A percentile compares a stretch with the other conserved stretches of the same genome.
Conservation (phyloP, 2,797 vertebrate genomes). For the Sebastes glaucus region DNA sequence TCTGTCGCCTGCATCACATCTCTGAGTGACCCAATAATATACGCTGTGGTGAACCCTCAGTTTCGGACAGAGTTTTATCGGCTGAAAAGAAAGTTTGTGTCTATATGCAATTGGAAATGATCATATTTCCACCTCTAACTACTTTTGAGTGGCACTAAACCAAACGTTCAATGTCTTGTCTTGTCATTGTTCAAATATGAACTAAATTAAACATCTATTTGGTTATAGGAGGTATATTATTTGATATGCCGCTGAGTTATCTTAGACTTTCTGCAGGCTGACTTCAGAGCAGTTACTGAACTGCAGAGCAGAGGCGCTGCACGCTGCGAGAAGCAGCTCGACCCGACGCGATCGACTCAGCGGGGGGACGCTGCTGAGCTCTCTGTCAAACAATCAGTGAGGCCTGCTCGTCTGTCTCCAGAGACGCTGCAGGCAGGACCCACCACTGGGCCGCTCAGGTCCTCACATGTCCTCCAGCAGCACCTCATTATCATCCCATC, state of each 20-base stretch:
- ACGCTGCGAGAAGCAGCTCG: slow-evolving; percentile 56
- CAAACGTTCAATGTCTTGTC: slow-evolving; percentile 31
- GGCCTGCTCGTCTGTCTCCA: slow-evolving; percentile 47
- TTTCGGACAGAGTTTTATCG: slow-evolving; percentile 79
- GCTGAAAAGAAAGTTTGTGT: slow-evolving; percentile 67
- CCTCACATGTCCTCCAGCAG: slow-evolving; percentile 66
- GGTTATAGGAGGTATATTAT: slow-evolving; percentile 16
- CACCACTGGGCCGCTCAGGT: slow-evolving; percentile 70
- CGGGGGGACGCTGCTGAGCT: slow-evolving; percentile 30
- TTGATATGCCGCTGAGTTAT: slow-evolving; percentile 28
- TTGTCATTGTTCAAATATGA: slow-evolving; percentile 28
- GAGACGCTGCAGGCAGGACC: slow-evolving; percentile 48
- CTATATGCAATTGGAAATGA: slow-evolving; percentile 53
- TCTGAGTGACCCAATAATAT: slow-evolving; percentile 83
- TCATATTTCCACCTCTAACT: neutral
- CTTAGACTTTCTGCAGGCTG: slow-evolving; percentile 37
- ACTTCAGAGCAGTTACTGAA: slow-evolving; percentile 50
- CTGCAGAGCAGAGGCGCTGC: slow-evolving; percentile 43
- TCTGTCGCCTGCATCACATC: slow-evolving; percentile 83
- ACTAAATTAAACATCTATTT: slow-evolving; percentile 29
- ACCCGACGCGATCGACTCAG: slow-evolving; percentile 49
- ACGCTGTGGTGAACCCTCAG: slow-evolving; percentile 85
- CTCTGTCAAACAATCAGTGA: slow-evolving; percentile 49
- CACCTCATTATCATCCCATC: slow-evolving; percentile 50
- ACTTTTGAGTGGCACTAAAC: neutral